phyloP scores from a whole-genome alignment of 1,140 invertebrate species.

The Atopsyche davidsoni region DNA sequence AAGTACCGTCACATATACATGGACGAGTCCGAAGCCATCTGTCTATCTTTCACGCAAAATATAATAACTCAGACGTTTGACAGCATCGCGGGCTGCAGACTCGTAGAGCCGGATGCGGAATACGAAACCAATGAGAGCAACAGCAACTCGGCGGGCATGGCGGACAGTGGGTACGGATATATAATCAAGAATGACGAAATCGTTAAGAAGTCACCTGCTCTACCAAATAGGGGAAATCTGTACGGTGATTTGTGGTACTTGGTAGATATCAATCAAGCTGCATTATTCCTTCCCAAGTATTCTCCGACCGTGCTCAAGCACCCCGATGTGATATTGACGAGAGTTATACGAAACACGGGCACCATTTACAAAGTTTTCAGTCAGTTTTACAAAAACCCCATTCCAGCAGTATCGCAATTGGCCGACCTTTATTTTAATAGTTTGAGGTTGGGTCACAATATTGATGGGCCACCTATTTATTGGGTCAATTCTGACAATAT shows the following conservation, averaged over 20 bases:
- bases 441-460: conserved; percentile 33
- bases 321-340: conserved; percentile 33
- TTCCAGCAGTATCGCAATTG: conserved; percentile 27
- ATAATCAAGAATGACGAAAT: conserved; percentile 16
- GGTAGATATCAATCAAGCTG: conserved; percentile 40
- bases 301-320: conserved; percentile 35
- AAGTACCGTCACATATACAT: conserved; percentile 39
- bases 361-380: conserved; percentile 36
- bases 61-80: conserved; percentile 34
- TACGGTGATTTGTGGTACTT: conserved; percentile 38
- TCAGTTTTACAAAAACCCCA: conserved; percentile 34
- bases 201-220: conserved; percentile 4
- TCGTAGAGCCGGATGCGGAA: conserved; percentile 17
- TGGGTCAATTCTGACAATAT: conserved; percentile 33
- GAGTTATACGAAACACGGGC: conserved; percentile 36
- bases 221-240: background rate
- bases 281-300: conserved; percentile 37
- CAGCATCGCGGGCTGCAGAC: conserved; percentile 19
- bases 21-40: conserved; percentile 39
- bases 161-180: conserved; percentile 6
- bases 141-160: background rate
- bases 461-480: conserved; percentile 35
- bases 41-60: conserved; percentile 33
- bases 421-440: conserved; percentile 31
- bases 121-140: conserved; percentile 14